A percentile compares a stretch with the other conserved stretches of the same genome.
Conservation (phyloP, 2,113 vertebrate genomes). For the Apteryx owenii region DNA sequence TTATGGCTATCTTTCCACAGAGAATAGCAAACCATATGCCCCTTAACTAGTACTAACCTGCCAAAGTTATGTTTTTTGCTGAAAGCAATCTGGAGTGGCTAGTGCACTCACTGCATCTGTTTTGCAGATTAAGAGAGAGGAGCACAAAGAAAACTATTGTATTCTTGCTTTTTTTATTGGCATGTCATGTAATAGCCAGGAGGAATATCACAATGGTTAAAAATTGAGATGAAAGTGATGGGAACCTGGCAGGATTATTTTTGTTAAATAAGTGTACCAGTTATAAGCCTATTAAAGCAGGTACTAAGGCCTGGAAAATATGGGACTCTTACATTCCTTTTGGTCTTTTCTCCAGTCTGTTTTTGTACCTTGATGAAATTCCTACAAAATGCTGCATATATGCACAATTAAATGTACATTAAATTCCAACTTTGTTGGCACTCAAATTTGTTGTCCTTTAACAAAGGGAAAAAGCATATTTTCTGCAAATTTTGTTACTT, state of each 20-base stretch:
- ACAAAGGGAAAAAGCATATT: background rate
- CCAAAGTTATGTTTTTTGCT: conserved; percentile 24
- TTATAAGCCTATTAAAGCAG: background rate
- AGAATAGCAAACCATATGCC: conserved; percentile 34
- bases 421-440: background rate
- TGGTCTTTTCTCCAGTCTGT: background rate
- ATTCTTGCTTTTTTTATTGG: background rate
- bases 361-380: background rate
- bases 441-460: background rate
- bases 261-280: background rate
- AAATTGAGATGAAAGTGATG: background rate
- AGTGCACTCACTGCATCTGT: conserved; percentile 31
- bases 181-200: background rate
- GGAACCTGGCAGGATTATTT: background rate
- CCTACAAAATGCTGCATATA: background rate
- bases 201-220: background rate
- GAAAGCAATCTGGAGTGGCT: background rate
- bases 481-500: background rate
- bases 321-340: background rate
- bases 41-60: conserved; percentile 29
- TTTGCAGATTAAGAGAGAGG: conserved; percentile 57
- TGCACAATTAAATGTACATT: background rate
- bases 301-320: background rate
- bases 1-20: conserved; percentile 45
- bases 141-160: conserved; percentile 34